Percentiles rank a stretch among this genome's conserved stretches.
phyloP scores from a whole-genome alignment of 2,113 vertebrate genomes.

The Paratilapia polleni region DNA sequence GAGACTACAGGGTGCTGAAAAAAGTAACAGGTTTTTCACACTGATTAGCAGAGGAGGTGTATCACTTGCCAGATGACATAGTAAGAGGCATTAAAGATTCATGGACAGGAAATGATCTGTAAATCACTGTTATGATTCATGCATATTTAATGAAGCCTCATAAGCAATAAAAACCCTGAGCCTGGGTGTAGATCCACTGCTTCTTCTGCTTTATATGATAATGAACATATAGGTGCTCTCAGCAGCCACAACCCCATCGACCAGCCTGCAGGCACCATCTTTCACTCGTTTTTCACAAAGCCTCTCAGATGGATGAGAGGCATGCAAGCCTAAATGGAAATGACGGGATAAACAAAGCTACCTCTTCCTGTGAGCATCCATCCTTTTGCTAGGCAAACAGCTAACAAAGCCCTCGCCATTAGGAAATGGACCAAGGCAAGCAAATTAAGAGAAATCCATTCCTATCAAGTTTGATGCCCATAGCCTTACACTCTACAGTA shows the following conservation, averaged over 20 bases:
- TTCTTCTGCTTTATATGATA: constrained; percentile 51
- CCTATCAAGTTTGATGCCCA: constrained; percentile 20
- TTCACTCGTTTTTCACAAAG: constrained; percentile 31
- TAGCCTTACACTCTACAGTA: background rate
- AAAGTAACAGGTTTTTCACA: constrained; percentile 17
- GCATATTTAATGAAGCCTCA: constrained; percentile 64
- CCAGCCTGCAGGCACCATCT: constrained; percentile 46
- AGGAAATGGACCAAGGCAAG: constrained; percentile 13
- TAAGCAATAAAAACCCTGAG: constrained; percentile 44
- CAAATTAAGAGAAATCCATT: constrained; percentile 33
- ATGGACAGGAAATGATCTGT: constrained; percentile 62
- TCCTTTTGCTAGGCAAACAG: constrained; percentile 1
- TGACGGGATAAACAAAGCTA: constrained; percentile 50
- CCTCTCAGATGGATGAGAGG: constrained; percentile 34
- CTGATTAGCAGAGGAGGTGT: constrained; percentile 48
- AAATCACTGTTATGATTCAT: constrained; percentile 74
- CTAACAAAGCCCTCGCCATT: constrained; percentile 28
- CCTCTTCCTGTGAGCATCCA: background rate
- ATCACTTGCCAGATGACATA: constrained; percentile 45
- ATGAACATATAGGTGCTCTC: constrained; percentile 35
- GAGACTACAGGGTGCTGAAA: background rate
- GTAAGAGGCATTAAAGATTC: constrained; percentile 66
- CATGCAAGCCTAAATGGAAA: constrained; percentile 35
- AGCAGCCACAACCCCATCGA: constrained; percentile 28
- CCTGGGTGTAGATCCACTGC: constrained; percentile 2